Percentiles rank a stretch among this genome's conserved stretches.
Evolutionary conservation across 2,888 invertebrate species (phyloP).

Genomic region (Dinocampus coccinellae): DNA sequence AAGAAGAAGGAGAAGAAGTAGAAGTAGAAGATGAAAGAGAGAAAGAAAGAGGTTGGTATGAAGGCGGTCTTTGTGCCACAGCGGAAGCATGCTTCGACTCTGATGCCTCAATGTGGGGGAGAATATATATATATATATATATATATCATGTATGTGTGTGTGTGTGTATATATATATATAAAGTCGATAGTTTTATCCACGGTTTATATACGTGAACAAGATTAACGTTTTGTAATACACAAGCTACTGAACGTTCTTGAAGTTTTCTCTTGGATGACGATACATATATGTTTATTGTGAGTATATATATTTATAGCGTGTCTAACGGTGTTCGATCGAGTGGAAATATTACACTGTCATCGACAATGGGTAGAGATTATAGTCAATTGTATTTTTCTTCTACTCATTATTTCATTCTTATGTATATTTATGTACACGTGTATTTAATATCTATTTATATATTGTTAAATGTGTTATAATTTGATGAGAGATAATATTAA

Average conservation of each 20-base stretch:
- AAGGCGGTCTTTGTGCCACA: slow-evolving; percentile 63
- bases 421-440: too few relatives aligned
- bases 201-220: slow-evolving; percentile 9
- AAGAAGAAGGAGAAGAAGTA: neutral
- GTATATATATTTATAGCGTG: slow-evolving; percentile 26
- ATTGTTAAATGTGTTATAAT: neutral
- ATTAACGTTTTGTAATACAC: neutral
- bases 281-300: slow-evolving; percentile 6
- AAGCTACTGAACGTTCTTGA: neutral
- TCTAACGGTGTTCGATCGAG: slow-evolving; percentile 43
- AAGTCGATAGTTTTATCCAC: slow-evolving; percentile 11
- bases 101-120: slow-evolving; percentile 46
- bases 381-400: neutral
- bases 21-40: neutral
- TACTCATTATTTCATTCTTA: slow-evolving; percentile 1
- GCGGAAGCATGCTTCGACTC: slow-evolving; percentile 65
- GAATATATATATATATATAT: neutral
- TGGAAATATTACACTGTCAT: slow-evolving; percentile 48
- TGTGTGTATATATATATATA: neutral
- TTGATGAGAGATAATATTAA: neutral
- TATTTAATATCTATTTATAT: too few relatives aligned
- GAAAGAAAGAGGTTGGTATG: slow-evolving; percentile 45
- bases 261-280: slow-evolving; percentile 3
- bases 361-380: slow-evolving; percentile 12
- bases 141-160: neutral